phyloP scores from a whole-genome alignment of 2,113 vertebrate species.

The Calidris pugnax region DNA sequence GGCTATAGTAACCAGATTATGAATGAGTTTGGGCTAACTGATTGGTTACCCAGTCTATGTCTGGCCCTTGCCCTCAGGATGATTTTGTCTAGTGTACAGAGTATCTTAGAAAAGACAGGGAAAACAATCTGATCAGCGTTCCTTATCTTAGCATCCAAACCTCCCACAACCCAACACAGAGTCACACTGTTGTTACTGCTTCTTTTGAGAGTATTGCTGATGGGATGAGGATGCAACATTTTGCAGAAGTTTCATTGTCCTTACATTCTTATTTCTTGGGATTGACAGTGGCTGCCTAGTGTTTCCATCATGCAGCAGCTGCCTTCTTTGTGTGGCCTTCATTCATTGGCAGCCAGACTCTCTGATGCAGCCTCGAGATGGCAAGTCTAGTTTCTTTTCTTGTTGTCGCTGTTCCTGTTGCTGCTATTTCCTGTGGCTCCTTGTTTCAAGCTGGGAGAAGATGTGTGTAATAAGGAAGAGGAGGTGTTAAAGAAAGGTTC shows the following conservation, averaged over 20 bases:
- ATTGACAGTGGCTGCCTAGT: not conserved
- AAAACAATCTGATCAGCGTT: not conserved
- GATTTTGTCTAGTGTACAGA: not conserved
- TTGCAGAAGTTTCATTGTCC: not conserved
- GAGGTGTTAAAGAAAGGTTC: not conserved
- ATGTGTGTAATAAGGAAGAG: not conserved
- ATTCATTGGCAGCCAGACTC: not conserved
- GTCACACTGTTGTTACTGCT: not conserved
- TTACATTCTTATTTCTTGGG: not conserved
- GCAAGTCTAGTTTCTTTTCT: not conserved
- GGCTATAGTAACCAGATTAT: not conserved
- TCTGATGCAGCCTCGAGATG: rapidly evolving
- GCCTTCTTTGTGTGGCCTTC: not conserved
- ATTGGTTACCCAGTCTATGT: not conserved
- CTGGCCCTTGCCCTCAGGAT: not conserved
- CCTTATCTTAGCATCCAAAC: not conserved
- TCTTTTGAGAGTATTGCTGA: not conserved
- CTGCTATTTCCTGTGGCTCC: not conserved
- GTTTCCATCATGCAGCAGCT: not conserved
- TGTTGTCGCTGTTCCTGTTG: not conserved
- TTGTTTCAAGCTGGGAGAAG: not conserved
- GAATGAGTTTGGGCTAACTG: not conserved
- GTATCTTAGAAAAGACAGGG: not conserved
- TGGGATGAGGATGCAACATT: not conserved
- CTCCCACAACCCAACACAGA: not conserved